Percentiles rank a stretch among this genome's conserved stretches.
Evolutionary conservation across 2,113 vertebrate species (phyloP).

Genomic region (Corythornis vintsioides): DNA sequence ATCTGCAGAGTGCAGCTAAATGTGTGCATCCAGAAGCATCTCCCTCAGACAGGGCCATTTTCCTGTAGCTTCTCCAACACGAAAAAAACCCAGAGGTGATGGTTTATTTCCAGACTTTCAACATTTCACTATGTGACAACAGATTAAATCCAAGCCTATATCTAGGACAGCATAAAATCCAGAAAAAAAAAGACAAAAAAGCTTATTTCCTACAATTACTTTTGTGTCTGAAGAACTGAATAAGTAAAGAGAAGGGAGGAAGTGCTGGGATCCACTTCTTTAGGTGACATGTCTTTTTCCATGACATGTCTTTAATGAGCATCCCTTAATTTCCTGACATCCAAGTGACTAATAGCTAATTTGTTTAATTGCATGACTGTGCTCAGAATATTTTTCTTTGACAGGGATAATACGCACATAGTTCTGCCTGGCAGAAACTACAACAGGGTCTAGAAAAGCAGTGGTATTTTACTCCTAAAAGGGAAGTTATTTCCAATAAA

Average conservation of each 20-base stretch:
- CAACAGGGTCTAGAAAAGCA: background rate
- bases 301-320: background rate
- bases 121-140: background rate
- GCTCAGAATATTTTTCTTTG: constrained; percentile 11
- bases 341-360: constrained; percentile 11
- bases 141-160: background rate
- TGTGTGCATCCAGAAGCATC: background rate
- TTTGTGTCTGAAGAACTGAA: background rate
- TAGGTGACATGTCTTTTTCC: background rate
- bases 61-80: background rate
- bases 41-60: background rate
- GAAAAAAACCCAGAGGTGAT: background rate
- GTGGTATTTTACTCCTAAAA: background rate
- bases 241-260: background rate
- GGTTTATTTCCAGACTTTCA: background rate
- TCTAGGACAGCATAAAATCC: background rate
- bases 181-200: background rate
- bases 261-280: background rate
- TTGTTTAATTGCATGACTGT: constrained; percentile 38
- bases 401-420: background rate
- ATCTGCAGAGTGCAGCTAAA: background rate
- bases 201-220: background rate
- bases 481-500: background rate
- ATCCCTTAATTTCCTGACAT: constrained; percentile 8
- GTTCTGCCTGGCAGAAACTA: background rate